Conservation (phyloP, 2,797 vertebrate genomes). For the Carapus acus region DNA sequence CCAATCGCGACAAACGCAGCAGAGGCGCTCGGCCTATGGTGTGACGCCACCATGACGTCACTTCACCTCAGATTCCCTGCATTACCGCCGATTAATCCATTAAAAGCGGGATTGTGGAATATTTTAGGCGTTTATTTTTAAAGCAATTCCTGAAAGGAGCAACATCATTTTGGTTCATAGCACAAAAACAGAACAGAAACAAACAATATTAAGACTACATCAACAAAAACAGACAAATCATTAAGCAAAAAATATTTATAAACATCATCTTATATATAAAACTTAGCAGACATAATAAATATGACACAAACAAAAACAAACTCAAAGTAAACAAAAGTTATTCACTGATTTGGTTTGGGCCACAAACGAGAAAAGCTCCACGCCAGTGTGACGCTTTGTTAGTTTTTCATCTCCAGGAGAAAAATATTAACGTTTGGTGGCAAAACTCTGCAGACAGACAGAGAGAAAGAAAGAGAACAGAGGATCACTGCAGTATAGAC, state of each 20-base stretch:
- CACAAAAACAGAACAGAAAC: slow-evolving; percentile 60
- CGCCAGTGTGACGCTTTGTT: slow-evolving; percentile 35
- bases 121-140: slow-evolving; percentile 63
- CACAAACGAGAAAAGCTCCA: slow-evolving; percentile 38
- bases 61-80: slow-evolving; percentile 25
- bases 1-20: not conserved
- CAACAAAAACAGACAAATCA: slow-evolving; percentile 58
- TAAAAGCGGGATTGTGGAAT: slow-evolving; percentile 46
- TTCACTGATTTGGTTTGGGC: slow-evolving; percentile 65
- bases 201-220: slow-evolving; percentile 67
- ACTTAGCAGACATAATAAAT: slow-evolving; percentile 78
- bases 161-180: slow-evolving; percentile 72
- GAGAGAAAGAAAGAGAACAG: slow-evolving; percentile 23
- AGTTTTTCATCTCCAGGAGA: slow-evolving; percentile 30
- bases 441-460: slow-evolving; percentile 22
- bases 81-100: slow-evolving; percentile 56
- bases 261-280: slow-evolving; percentile 74
- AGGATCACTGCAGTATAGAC: slow-evolving; percentile 13
- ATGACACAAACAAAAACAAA: slow-evolving; percentile 68
- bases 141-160: slow-evolving; percentile 64
- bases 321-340: slow-evolving; percentile 66
- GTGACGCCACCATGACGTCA: too few relatives aligned
- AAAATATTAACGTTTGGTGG: slow-evolving; percentile 12
- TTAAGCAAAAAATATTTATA: slow-evolving; percentile 66
- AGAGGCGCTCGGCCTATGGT: slow-evolving; percentile 14